Evolutionary conservation across 2,113 vertebrate genomes (phyloP).

Genomic region (Microtus oregoni): DNA sequence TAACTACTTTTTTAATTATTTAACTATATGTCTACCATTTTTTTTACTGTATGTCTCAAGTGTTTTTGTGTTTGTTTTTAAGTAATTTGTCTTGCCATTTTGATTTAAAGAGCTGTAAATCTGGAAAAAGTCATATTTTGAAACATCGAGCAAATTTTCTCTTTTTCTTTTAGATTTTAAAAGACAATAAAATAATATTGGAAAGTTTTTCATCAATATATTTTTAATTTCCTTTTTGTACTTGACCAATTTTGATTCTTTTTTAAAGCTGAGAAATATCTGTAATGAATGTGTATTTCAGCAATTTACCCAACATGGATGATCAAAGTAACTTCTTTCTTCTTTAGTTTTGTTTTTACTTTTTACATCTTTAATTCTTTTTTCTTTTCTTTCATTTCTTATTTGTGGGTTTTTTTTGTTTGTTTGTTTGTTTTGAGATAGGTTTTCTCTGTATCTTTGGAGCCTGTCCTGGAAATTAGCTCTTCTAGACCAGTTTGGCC

Average conservation of each 20-base stretch:
- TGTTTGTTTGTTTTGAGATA: too few species aligned
- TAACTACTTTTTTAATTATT: conserved; percentile 73
- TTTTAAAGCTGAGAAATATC: neutral
- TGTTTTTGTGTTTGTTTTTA: neutral
- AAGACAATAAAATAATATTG: neutral
- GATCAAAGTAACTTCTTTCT: neutral
- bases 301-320: neutral
- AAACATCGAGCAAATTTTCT: conserved; percentile 32
- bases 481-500: too few species aligned
- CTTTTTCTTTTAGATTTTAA: conserved; percentile 54
- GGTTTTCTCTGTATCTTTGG: too few species aligned
- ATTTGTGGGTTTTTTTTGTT: too few species aligned
- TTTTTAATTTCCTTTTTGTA: neutral
- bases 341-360: neutral
- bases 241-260: neutral
- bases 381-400: too few species aligned
- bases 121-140: conserved; percentile 23
- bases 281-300: conserved; percentile 19
- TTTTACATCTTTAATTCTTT: too few species aligned
- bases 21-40: conserved; percentile 66
- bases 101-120: conserved; percentile 51
- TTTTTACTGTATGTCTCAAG: conserved; percentile 9
- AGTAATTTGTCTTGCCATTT: conserved; percentile 66
- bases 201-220: conserved; percentile 31
- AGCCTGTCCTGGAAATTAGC: too few species aligned